These are phyloP conservation scores for Drosophila repletoides DNA, from an alignment of 1,140 invertebrate species.

Conservation along the genomic window DNA sequence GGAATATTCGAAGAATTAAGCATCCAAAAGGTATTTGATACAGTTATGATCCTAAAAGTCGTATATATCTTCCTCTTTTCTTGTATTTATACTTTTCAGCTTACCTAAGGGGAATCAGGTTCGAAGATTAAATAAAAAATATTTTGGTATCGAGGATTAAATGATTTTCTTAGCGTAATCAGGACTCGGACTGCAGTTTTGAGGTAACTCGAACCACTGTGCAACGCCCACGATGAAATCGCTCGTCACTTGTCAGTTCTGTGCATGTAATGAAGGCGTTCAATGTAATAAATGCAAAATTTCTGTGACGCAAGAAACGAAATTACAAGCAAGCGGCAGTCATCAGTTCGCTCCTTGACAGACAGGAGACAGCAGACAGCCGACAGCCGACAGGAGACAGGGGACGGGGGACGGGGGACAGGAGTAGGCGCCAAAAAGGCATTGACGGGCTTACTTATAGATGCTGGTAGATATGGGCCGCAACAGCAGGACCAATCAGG, in stretches of 20 bases:
- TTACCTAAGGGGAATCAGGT: no score
- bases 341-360: conserved; percentile 21
- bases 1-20: no score
- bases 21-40: no score
- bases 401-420: neutral
- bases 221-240: conserved; percentile 33
- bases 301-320: conserved; percentile 72
- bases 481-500: neutral
- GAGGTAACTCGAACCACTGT: conserved; percentile 46
- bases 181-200: neutral
- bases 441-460: conserved; percentile 12
- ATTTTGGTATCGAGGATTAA: no score
- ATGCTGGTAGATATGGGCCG: conserved; percentile 1
- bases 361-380: conserved; percentile 12
- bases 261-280: conserved; percentile 75
- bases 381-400: neutral
- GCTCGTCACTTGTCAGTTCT: conserved; percentile 65
- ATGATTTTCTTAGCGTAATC: no score
- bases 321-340: conserved; percentile 51
- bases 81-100: no score
- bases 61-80: no score
- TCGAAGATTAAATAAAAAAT: no score
- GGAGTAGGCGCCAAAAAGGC: neutral
- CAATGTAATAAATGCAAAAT: conserved; percentile 79
- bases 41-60: no score